Conservation (phyloP, 2,113 vertebrate species). For the Oceanites oceanicus region DNA sequence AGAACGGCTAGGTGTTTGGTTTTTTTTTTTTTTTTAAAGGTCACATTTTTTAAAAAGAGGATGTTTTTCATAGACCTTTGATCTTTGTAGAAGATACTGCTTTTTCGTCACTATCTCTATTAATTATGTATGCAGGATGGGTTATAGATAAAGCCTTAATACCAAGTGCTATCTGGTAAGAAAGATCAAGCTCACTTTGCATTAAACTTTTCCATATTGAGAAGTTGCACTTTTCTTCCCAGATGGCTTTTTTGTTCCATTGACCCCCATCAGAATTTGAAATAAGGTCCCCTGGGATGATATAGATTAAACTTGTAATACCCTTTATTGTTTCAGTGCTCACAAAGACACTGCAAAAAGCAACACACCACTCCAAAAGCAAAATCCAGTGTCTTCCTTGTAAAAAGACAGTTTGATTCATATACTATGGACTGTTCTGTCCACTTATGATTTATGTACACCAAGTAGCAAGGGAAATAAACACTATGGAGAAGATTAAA, state of each 20-base stretch:
- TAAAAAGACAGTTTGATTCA: not conserved
- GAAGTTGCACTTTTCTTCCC: not conserved
- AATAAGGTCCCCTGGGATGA: slow-evolving; percentile 21
- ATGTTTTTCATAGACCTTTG: not conserved
- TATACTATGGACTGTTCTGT: not conserved
- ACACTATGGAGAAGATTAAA: not conserved
- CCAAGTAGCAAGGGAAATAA: not conserved
- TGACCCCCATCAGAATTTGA: slow-evolving; percentile 47
- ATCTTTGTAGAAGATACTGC: not conserved
- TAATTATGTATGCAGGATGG: not conserved
- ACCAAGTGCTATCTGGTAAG: not conserved
- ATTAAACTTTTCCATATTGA: slow-evolving; percentile 12
- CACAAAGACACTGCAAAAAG: slow-evolving; percentile 7
- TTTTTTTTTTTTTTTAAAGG: not conserved
- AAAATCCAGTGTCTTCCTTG: not conserved
- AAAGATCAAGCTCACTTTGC: not conserved
- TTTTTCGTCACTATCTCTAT: not conserved
- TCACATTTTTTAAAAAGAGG: not conserved
- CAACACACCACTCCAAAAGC: not conserved
- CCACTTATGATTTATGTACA: not conserved
- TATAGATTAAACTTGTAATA: slow-evolving; percentile 28
- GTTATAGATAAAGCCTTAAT: not conserved
- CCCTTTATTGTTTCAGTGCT: slow-evolving; percentile 14
- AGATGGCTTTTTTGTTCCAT: slow-evolving; percentile 56
- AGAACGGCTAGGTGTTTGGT: not conserved